Base-by-base conservation (phyloP, 2,888 invertebrate genomes). In the Lasioglossum lativentre region DNA sequence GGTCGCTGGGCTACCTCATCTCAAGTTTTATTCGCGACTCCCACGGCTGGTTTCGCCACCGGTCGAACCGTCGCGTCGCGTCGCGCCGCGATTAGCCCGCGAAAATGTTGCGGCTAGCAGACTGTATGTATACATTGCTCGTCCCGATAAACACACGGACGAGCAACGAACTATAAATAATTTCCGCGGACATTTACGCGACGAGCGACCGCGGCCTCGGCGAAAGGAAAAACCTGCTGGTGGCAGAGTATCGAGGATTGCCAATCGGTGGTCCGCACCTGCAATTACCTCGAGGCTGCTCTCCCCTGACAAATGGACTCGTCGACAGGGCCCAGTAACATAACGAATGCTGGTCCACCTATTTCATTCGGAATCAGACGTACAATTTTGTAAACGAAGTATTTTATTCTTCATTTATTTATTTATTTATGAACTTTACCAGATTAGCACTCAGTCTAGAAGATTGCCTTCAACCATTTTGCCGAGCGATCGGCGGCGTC, bases 101-200 rank as follows among this genome's bases (percentile, higher is more conserved):
- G 56, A 73, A 74, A 81, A 74, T 34, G 38, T 71, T 52, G 47
- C 42, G 16, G 23, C 47, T 5, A 4, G n/a, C 52, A 23, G 30
- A 16, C 23, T 52, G 1, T 52, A 52, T 19, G 6, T 23, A 8
- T 2, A 8, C 52, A 10, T 10, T 3, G 40, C 27, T 16, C 19
- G 27, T 38, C 27, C 66, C 16, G 75, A 77, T 59, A 83, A 79
- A 80, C 52, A 38, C n/a, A 78, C 59, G 71, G 23, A 78, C 70
- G n/a, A 85, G 75, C 75, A 52, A 66, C 30, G 66, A 34, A 34
- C 78, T 56, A 82, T 82, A 82, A 82, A 82, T 78, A 85, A 82
- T 85, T 78, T 38, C 34, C 75, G 12, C 34, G 63, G 82, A 75
- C 82, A 59, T 75, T 78, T 78, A 75, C 71, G 56, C 75, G 75